Base-by-base conservation (phyloP, 2,888 invertebrate species). In the Epiblema foenella region DNA sequence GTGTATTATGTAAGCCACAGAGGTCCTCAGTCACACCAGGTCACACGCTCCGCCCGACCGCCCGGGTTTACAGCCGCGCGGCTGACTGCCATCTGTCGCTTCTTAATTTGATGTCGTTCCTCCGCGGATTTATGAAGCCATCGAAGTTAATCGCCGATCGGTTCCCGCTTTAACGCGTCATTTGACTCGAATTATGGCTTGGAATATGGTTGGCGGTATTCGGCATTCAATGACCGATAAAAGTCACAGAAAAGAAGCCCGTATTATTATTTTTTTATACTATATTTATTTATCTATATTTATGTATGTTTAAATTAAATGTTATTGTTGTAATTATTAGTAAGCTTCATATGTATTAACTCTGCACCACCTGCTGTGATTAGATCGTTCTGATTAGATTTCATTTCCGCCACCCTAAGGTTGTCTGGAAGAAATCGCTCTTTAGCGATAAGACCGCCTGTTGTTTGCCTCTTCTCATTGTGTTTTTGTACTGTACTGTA, bases 61-160 rank as follows among this genome's bases (percentile, higher is more conserved):
- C 51, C 10, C 51, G 10, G 51, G 17, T 51, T 51, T 17, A 18
- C 18, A 18, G 18, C 10, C 51, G 9, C 18, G 17, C 18, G 18
- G 18, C n/a, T 56, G 7, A n/a, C 56, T 29, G 56, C 29, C 56
- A 56, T 29, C 24, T 56, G 56, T 20, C 56, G 29, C 46, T 46
- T 46, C 8, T 8, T 56, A 15, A 29, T 56, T 15, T 20, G 12
- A 56, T 15, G 9, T 15, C 29, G 4, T 29, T 10, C 56, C n/a
- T 51, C 10, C 51, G 29, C 56, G 15, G 29, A 15, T 29, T 56
- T 56, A 56, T 56, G 24, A 29, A 24, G 56, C 56, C 8, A 29
- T 29, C n/a, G 29, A 29, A 24, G 29, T 29, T 56, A 56, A 29
- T 56, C 56, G 56, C n/a, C 29, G 29, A 56, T 56, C 15, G 56